Base-by-base conservation (phyloP, 2,113 vertebrate genomes). In the Gobiocypris rarus region DNA sequence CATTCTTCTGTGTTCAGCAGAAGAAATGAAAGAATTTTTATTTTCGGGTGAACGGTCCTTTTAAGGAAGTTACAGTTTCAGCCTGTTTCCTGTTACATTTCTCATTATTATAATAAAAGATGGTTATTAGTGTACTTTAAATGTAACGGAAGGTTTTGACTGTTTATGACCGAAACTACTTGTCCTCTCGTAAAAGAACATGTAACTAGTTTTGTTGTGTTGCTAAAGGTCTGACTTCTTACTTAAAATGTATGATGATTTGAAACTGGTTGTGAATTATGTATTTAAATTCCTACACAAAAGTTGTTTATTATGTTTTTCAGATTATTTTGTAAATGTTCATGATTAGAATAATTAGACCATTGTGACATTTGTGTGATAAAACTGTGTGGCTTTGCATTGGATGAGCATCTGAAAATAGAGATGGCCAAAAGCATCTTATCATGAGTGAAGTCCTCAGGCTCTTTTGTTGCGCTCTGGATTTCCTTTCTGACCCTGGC, bases 301-400 rank as follows among this genome's bases (percentile, higher is more conserved):
- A 45, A 45, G 65, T 31, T 67, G 17, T 70, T 9, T 11, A 22
- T 45, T 13, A 24, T 71, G 3, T 70, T 22, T 41, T 34, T 13
- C 2, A n/a, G 41, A 45, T 45, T 24, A 2, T 71, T 5, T 41
- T 69, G 2, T 4, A 38, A 71, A 43, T 71, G 22, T 13, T 41
- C 7, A n/a, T 73, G 11, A 71, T 71, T 71, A 7, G 22, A 26
- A 73, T 45, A 77, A 41, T 77, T 58, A 38, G 31, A 9, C 54
- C 26, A 38, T 26, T 41, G 74, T 75, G 73, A 54, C 1, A 17
- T 43, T 59, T 59, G 2, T 83, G 50, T 26, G 76, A 73, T 84
- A 83, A 38, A 75, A 70, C 83, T 88, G 82, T 89, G 69, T 85
- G 78, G 67, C 28, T 67, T 85, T 75, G 84, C 81, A 67, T 82